Evolutionary conservation across 2,113 vertebrate genomes (phyloP), one percentile per base, ranked within the genome.

Genomic region (Pseudorhombus dupliciocellatus): DNA sequence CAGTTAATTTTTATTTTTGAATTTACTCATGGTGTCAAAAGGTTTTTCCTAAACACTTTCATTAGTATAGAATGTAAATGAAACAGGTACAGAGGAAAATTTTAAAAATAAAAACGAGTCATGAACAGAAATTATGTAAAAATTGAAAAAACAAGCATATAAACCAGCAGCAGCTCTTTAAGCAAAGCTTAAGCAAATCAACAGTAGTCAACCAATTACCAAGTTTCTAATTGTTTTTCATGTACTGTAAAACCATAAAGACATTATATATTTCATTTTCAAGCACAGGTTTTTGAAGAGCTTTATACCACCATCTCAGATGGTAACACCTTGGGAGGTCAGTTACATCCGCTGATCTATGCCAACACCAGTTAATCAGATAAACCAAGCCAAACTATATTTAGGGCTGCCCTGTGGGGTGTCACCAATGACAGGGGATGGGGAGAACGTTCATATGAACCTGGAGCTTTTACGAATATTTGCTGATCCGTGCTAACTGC

Each of bases 321-420:
- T 86, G 89, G 89, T 1, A 55, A 58, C 63, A 74, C 84, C 62
- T 62, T 40, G 51, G 79, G 73, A 65, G 74, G 71, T 69, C 71
- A 25, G 69, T 60, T 54, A 71, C 79, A 87, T 80, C 71, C 74
- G 65, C 72, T 58, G 26, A 30, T 69, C 30, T 37, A 46, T 81
- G 84, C 86, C 86, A 88, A 68, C 30, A 75, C 28, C 62, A 60
- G 61, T 85, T 83, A 74, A 69, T 57, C 63, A 63, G n/a, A 59
- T 54, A 52, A 75, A 83, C 50, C 28, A 28, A 61, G 55, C 77
- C 66, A 79, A 82, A 77, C 72, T 78, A 79, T 73, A 75, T 81
- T 70, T 81, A 60, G 73, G 63, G 10, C 54, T 16, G 16, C 54
- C 59, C 37, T 63, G 74, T 64, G 63, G 67, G 62, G 40, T 26